These are phyloP conservation scores for Coendou prehensilis DNA, from an alignment of 2,797 vertebrate species.

Conservation along the genomic window DNA sequence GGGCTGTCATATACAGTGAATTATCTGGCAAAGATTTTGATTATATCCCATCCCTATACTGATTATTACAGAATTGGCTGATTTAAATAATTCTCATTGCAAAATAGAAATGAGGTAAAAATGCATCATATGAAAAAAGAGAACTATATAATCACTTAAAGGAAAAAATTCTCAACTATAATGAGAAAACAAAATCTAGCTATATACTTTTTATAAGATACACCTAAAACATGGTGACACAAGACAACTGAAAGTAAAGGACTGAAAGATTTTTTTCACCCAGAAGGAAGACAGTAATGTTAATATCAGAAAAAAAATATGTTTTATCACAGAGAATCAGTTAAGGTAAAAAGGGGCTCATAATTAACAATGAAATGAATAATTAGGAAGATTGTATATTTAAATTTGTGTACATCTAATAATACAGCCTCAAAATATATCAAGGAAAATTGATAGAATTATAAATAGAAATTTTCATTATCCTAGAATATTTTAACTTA, in stretches of 20 bases:
- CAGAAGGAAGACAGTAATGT: background rate
- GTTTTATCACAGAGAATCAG: slow-evolving; percentile 4
- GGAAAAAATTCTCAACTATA: background rate
- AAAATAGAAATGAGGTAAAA: slow-evolving; percentile 31
- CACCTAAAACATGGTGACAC: background rate
- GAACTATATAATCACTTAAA: background rate
- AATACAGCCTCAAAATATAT: background rate
- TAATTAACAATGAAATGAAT: background rate
- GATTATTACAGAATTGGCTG: slow-evolving; percentile 11
- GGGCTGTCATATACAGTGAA: background rate
- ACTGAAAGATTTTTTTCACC: background rate
- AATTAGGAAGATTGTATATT: background rate
- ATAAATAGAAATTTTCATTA: background rate
- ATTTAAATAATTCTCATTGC: slow-evolving; percentile 28
- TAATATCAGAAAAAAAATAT: background rate
- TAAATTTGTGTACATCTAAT: slow-evolving; percentile 6
- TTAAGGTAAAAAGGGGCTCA: background rate
- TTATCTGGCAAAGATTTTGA: background rate
- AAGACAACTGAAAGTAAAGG: background rate
- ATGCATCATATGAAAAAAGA: background rate
- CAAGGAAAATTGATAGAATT: slow-evolving; percentile 44
- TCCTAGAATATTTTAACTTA: background rate
- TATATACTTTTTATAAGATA: background rate
- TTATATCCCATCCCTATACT: background rate
- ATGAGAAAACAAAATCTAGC: slow-evolving; percentile 1